A percentile compares a stretch with the other conserved stretches of the same genome.
Conservation (phyloP, 2,113 vertebrate species). For the Tichodroma muraria region DNA sequence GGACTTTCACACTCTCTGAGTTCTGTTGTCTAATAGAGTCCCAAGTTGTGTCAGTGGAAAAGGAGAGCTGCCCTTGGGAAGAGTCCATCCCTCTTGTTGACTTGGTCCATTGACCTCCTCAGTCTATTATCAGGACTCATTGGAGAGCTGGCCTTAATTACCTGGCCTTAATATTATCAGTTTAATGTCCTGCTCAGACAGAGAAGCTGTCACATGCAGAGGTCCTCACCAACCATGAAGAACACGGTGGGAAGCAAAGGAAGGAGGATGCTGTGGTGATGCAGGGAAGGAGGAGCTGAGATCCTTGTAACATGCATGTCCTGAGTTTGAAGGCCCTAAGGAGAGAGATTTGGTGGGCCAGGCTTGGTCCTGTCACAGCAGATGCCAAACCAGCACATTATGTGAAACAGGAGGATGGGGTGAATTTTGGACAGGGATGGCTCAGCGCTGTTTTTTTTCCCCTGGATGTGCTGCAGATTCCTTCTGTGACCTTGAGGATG, state of each 20-base stretch:
- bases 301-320: rapidly evolving
- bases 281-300: neutral
- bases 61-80: neutral
- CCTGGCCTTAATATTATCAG: neutral
- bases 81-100: neutral
- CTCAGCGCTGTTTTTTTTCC: neutral
- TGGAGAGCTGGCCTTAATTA: neutral
- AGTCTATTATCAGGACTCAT: neutral
- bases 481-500: neutral
- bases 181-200: neutral
- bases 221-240: neutral
- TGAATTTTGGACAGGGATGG: neutral
- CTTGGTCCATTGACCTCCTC: neutral
- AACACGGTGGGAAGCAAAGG: neutral
- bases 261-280: neutral
- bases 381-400: rapidly evolving
- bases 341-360: neutral
- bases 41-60: neutral
- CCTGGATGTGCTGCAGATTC: neutral
- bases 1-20: neutral
- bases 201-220: neutral
- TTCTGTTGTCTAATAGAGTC: neutral
- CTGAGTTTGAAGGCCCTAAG: neutral
- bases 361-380: neutral
- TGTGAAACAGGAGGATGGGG: neutral